Percentiles rank a stretch among this genome's conserved stretches.
Conservation (phyloP, 2,113 vertebrate species). For the Falco punctatus region DNA sequence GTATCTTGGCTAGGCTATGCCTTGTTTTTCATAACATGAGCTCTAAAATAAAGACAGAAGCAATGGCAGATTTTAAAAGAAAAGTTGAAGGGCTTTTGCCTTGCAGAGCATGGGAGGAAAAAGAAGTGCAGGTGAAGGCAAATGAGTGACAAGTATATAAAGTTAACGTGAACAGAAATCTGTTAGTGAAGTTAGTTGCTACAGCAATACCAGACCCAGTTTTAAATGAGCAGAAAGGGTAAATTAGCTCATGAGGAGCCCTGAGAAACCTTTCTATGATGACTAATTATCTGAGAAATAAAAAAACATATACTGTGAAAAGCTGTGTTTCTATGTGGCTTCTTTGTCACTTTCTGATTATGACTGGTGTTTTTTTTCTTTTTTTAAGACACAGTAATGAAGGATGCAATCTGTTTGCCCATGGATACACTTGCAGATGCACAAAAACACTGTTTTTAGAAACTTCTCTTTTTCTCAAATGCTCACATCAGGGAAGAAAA, state of each 20-base stretch:
- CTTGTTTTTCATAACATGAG: background rate
- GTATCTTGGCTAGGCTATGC: background rate
- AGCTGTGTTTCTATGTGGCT: background rate
- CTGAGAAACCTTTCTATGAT: background rate
- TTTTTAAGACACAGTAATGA: background rate
- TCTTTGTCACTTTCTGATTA: background rate
- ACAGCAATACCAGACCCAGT: background rate
- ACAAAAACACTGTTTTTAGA: background rate
- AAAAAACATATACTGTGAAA: background rate
- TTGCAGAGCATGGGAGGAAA: background rate
- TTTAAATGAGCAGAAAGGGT: background rate
- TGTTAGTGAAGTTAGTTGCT: background rate
- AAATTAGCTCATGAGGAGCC: background rate
- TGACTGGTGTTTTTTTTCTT: rapidly evolving
- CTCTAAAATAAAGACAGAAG: background rate
- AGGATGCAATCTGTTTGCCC: background rate
- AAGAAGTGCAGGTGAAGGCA: background rate
- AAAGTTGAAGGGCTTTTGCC: background rate
- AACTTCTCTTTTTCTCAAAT: background rate
- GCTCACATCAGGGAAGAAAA: background rate
- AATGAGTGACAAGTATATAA: background rate
- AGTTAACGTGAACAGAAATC: background rate
- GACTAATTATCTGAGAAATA: background rate
- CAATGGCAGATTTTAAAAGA: background rate
- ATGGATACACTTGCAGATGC: background rate